Evolutionary conservation across 2,113 vertebrate species (phyloP), one percentile per base, ranked within the genome.

Genomic region (Syngnathus typhle): DNA sequence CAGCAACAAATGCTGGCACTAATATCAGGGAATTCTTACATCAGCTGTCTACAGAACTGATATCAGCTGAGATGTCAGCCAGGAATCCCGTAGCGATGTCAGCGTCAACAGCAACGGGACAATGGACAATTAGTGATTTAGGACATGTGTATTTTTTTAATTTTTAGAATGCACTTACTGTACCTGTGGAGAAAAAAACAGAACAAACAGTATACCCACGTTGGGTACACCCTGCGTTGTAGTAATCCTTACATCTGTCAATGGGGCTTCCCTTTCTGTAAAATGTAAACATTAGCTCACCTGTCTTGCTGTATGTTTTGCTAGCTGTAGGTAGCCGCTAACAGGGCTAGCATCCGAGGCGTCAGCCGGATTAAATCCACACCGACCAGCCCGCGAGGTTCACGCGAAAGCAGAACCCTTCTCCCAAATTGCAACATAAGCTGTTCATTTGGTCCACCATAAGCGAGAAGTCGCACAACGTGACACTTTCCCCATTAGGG

Each of bases 291-390:
- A 65, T 1, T 15, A 32, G 13, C 77, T 85, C 70, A 85, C 85
- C 84, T 80, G 6, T 46, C 73, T 47, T 36, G 49, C 19, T 49
- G 13, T 4, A 36, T 47, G 1, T 56, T 4, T 58, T 56, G 75
- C 75, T 76, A 60, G n/a, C 0, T 49, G 39, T 72, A 75, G 78
- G 60, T 73, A 79, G 82, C 78, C 15, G 73, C 70, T 71, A 64
- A 1, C 55, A 58, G 55, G 27, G 68, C 65, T 83, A 82, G 39
- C 72, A 62, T 76, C 67, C 74, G 1, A 70, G 54, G 38, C 56
- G 60, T 47, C 32, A 60, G 60, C 12, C 16, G 67, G 55, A 19
- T 5, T 51, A 36, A 19, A 27, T 18, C 63, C 64, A 18, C 43
- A 1, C 55, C 12, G 16, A n/a, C 64, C 5, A 41, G 21, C 60